Evolutionary conservation across 2,888 invertebrate species (phyloP).

Genomic region (Melanostoma mellinum): DNA sequence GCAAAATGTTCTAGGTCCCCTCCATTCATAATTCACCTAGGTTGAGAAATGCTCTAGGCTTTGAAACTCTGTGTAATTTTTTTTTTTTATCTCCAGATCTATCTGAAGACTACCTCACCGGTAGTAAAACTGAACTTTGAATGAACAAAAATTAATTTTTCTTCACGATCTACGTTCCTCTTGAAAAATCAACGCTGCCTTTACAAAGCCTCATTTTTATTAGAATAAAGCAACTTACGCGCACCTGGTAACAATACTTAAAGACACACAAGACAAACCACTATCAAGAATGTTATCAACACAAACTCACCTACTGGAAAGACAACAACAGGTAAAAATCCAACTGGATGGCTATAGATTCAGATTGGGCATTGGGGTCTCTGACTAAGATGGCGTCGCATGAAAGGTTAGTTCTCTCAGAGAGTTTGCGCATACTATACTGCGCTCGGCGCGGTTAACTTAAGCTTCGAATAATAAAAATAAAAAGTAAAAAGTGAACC

Average conservation of each 20-base stretch:
- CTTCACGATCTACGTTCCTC: too few relatives aligned
- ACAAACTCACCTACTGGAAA: slow-evolving; percentile 53
- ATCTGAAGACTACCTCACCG: too few relatives aligned
- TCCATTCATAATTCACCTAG: too few relatives aligned
- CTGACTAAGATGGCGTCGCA: slow-evolving; percentile 81
- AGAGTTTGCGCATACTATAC: slow-evolving; percentile 79
- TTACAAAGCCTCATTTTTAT: too few relatives aligned
- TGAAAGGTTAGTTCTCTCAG: slow-evolving; percentile 79
- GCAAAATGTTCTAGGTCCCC: too few relatives aligned
- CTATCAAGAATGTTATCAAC: slow-evolving; percentile 15
- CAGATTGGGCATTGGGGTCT: slow-evolving; percentile 46
- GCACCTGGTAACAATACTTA: slow-evolving; percentile 24
- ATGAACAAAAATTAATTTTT: too few relatives aligned
- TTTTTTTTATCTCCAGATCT: too few relatives aligned
- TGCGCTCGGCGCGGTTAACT: slow-evolving; percentile 78
- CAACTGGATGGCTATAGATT: slow-evolving; percentile 43
- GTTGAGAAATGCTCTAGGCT: too few relatives aligned
- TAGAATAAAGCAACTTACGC: too few relatives aligned
- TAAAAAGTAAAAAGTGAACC: neutral
- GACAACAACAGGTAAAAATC: slow-evolving; percentile 59
- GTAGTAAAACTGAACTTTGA: too few relatives aligned
- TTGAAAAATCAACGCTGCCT: too few relatives aligned
- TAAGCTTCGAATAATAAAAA: slow-evolving; percentile 4
- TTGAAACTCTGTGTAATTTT: too few relatives aligned
- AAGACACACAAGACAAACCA: slow-evolving; percentile 8